Evolutionary conservation across 2,888 invertebrate genomes (phyloP), one percentile per base, ranked within the genome.

Genomic region (Diaperis boleti): DNA sequence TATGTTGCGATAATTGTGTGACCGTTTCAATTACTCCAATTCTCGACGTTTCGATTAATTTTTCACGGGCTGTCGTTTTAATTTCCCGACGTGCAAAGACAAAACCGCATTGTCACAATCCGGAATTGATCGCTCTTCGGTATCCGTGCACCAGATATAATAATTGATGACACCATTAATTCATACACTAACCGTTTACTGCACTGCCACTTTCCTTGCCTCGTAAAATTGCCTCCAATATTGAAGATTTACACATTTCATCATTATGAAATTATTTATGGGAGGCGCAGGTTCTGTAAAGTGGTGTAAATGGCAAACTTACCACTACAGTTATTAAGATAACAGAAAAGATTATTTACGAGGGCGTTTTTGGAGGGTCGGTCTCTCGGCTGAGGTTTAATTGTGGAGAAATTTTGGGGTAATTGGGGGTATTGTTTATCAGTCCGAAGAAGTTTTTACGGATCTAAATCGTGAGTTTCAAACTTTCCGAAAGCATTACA

Each of bases 231-330:
- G 33, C 10, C 50, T 41, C 29, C 54, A 42, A 54, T 54, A 54
- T 54, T 54, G 54, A 26, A 54, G 54, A 54, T 54, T 54, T 54
- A 41, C 41, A 54, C 54, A 54, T 54, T 54, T 54, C 54, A 54
- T 54, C 54, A 29, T 54, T 54, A 54, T 17, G 31, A 26, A 18
- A 26, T 41, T 52, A 54, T 54, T 54, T 54, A 54, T 31, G 54
- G 11, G 17, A 17, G 26, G 54, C 13, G 41, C 41, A 22, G 41
- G 37, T 22, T 20, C 26, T 14, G 49, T 10, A 11, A 45, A 26
- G 29, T 45, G 26, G 13, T 26, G 45, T 45, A 26, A n/a, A 45
- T 14, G 29, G 42, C 22, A 14, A 33, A 49, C 37, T 39, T 39
- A 52, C 39, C 52, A 39, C n/a, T 10, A 15, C 39, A 52, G 22